Evolutionary conservation across 2,888 invertebrate genomes (phyloP), one percentile per base, ranked within the genome.

Genomic region (Cerceris ruficornis): DNA sequence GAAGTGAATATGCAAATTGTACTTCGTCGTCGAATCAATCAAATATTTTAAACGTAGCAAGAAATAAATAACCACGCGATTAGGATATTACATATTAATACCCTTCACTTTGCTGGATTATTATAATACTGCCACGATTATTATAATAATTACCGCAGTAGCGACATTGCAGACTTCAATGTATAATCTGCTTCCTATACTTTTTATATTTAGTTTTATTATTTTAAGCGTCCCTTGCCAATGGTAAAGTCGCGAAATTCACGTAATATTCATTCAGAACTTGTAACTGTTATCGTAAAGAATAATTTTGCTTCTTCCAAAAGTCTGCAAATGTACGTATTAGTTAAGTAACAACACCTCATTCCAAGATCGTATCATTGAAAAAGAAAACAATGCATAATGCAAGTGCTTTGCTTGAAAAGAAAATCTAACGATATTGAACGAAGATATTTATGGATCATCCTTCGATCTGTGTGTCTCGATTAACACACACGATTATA

Each of bases 101-200:
- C 57, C 39, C 64, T 59, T 59, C 43, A 59, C 62, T 58, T 49
- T 59, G 66, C 17, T 55, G 61, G 64, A 64, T 77, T 77, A 67
- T 77, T 28, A 41, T 78, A 77, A 59, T 78, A 77, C 78, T 78
- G 67, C 55, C 77, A 54, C 59, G 54, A 50, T 57, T 71, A 67
- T 67, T 54, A 61, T 61, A 57, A 67, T 72, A 66, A 52, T 68
- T 28, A 7, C 15, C 61, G 67, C 64, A 67, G 64, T 71, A 14
- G 52, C 13, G 13, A 28, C 39, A 57, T 66, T 66, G n/a, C 6
- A 15, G 71, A 52, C n/a, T 50, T 71, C 50, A 43, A 67, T 67
- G 50, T 15, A 54, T 67, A 43, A 58, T 61, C 42, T 50, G 15
- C 58, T 60, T 55, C 46, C 57, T 57, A 0, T 39, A 62, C 54